phyloP scores from a whole-genome alignment of 2,113 vertebrate genomes.

The Pterocles burchelli region DNA sequence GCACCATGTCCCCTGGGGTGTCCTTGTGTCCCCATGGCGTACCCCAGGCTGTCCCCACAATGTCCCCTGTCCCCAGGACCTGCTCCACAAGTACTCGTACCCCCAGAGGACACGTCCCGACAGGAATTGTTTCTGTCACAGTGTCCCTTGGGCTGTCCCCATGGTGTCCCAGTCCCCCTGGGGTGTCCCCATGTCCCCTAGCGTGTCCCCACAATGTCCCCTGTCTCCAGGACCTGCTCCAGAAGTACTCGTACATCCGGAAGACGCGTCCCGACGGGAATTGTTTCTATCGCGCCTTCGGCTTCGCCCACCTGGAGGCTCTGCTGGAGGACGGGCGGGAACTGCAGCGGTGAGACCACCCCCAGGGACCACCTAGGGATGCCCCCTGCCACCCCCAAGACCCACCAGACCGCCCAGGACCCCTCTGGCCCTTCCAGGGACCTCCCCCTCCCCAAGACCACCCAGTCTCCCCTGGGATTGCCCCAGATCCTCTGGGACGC shows the following conservation, averaged over 20 bases:
- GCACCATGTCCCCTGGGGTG: neutral
- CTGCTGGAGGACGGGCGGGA: constrained; percentile 91
- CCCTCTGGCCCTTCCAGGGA: too few relatives aligned
- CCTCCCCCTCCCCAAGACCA: too few relatives aligned
- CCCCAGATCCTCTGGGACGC: too few relatives aligned
- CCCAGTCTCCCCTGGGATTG: too few relatives aligned
- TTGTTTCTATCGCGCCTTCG: constrained; percentile 94
- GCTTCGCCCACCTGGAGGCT: constrained; percentile 91
- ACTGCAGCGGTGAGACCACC: constrained; percentile 78
- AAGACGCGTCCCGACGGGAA: constrained; percentile 93
- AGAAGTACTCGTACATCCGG: constrained; percentile 90
- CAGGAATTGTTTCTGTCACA: too few relatives aligned
- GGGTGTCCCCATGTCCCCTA: neutral
- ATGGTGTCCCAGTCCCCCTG: neutral
- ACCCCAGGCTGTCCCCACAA: too few relatives aligned
- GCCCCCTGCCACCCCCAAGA: too few relatives aligned
- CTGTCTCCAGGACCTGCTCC: constrained; percentile 84
- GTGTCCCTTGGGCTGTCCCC: neutral
- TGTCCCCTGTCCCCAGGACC: neutral
- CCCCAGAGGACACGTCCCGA: too few relatives aligned
- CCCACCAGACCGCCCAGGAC: too few relatives aligned
- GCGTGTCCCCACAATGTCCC: too few relatives aligned
- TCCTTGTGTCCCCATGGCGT: neutral
- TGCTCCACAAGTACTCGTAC: too few relatives aligned
- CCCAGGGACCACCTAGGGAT: neutral